Conservation (phyloP, 2,113 vertebrate genomes). For the Shinisaurus crocodilurus region DNA sequence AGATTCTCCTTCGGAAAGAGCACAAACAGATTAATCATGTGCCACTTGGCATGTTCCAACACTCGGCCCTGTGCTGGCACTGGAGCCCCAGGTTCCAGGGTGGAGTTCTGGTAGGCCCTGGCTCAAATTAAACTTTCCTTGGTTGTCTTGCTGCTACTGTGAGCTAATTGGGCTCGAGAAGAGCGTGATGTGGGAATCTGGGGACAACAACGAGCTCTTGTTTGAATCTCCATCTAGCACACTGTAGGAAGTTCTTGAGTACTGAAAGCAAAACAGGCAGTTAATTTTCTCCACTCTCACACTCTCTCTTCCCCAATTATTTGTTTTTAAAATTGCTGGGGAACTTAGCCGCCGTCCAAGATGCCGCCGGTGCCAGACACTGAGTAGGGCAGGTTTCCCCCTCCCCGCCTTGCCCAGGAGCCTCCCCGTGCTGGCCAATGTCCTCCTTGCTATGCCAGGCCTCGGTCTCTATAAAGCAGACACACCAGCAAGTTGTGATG, state of each 20-base stretch:
- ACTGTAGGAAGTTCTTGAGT: slow-evolving; percentile 38
- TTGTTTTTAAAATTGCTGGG: slow-evolving; percentile 51
- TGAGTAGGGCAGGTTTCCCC: slow-evolving; percentile 51
- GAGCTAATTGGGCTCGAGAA: slow-evolving; percentile 20
- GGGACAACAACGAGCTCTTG: slow-evolving; percentile 12
- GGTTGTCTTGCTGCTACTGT: slow-evolving; percentile 20
- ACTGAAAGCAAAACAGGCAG: slow-evolving; percentile 42
- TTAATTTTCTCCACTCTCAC: slow-evolving; percentile 28
- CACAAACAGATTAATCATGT: background rate
- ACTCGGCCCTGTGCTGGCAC: background rate
- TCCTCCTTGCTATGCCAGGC: slow-evolving; percentile 44
- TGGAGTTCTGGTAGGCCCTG: background rate
- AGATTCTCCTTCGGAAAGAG: background rate
- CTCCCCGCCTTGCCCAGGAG: slow-evolving; percentile 51
- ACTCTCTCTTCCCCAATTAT: slow-evolving; percentile 36
- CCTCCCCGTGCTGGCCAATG: slow-evolving; percentile 50
- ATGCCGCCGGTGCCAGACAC: slow-evolving; percentile 24
- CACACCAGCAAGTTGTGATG: slow-evolving; percentile 53
- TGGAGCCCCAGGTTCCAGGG: background rate
- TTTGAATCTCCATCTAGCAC: slow-evolving; percentile 13
- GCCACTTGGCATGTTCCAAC: background rate
- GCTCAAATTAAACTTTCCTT: background rate
- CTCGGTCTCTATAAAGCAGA: slow-evolving; percentile 45
- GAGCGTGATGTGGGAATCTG: background rate
- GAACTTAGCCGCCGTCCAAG: slow-evolving; percentile 43